Evolutionary conservation across 2,888 invertebrate genomes (phyloP), one percentile per base, ranked within the genome.

Genomic region (Corbicula japonica): DNA sequence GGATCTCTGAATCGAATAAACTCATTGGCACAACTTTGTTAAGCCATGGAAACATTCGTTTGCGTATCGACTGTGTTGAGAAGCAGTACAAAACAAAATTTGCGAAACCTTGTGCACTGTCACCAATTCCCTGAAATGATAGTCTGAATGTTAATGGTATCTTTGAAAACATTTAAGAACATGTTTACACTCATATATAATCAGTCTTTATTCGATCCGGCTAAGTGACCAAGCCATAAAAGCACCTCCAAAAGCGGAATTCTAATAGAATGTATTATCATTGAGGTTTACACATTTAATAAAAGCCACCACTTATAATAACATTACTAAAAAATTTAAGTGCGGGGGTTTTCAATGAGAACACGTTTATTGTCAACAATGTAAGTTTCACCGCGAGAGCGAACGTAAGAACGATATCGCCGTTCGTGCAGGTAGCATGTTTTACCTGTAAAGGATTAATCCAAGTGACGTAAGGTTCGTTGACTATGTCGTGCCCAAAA

Each of bases 81-180:
- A 86, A 84, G 46, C 87, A 87, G 44, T 89, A 91, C 12, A 91
- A 71, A n/a, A 91, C 78, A 63, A 86, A 90, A 77, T 91, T 91
- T 30, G 88, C 88, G 58, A 91, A 89, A 0, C 91, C 91, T 73
- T 91, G 91, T 1, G 86, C 84, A 61, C 91, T 91, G 83, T 91
- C 91, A 12, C 91, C 91, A 23, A 91, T 84, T 5, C 91, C 91
- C 91, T 91, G 84, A 8, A 76, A 83, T 38, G 60, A 70, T 28
- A 48, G 23, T 61, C 15, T 46, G 32, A 12, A 28, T 10, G 18
- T 23, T 28, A 3, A 32, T 28, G 15, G 2, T 30, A 23, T 46
- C 12, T 56, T 18, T 32, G n/a, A 12, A 23, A 23, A 38, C 2
- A 50, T 32, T 34, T 50, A 8, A 8, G n/a, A n/a, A n/a, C n/a